Percentiles rank a stretch among this genome's conserved stretches.
These are phyloP conservation scores for Pitta sordida DNA, from an alignment of 2,113 vertebrate genomes.

Conservation along the genomic window DNA sequence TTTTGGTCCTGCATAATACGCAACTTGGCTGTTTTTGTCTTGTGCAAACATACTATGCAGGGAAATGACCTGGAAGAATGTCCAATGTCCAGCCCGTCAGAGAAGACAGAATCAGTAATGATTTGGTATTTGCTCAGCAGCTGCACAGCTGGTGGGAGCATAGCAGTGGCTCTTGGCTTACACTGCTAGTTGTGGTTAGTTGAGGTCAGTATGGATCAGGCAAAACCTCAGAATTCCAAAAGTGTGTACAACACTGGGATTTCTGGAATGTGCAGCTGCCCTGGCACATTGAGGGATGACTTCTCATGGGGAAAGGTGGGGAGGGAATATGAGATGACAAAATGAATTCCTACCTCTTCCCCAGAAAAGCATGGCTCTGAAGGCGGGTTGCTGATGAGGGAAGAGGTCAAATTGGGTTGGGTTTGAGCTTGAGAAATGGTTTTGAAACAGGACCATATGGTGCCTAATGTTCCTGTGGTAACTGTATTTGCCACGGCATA, in stretches of 20 bases:
- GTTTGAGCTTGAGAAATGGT: background rate
- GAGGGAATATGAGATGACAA: background rate
- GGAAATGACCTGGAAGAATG: background rate
- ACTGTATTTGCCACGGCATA: background rate
- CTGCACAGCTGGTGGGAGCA: background rate
- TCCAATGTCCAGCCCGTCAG: background rate
- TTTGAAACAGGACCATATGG: background rate
- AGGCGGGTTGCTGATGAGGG: background rate
- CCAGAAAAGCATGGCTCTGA: background rate
- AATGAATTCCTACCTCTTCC: background rate
- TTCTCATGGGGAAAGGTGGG: background rate
- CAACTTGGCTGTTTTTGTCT: background rate
- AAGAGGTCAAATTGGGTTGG: background rate
- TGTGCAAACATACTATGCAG: background rate
- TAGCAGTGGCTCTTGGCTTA: background rate
- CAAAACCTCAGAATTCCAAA: background rate
- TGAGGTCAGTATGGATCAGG: background rate
- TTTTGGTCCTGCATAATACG: background rate
- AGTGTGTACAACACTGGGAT: background rate
- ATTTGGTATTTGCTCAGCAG: background rate
- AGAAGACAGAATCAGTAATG: background rate
- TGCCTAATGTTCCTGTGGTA: background rate
- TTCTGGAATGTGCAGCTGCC: constrained; percentile 28
- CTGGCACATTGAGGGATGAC: background rate
- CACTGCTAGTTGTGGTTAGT: background rate